Base-by-base conservation (phyloP, 2,113 vertebrate genomes). In the Passer montanus region DNA sequence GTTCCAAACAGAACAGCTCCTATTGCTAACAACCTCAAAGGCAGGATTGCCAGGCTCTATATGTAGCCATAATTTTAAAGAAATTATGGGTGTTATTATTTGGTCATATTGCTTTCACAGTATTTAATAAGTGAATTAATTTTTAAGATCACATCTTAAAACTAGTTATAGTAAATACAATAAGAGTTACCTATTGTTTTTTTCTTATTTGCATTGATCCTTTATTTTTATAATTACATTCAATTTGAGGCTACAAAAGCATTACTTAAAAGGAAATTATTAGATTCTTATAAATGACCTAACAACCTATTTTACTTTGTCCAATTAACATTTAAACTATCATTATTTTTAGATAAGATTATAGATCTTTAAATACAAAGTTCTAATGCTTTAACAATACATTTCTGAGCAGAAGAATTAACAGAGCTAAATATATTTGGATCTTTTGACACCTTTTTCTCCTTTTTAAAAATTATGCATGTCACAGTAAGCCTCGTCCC, bases 311-410 rank as follows among this genome's bases (percentile, higher is more conserved):
- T 91, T 91, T 63, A 86, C 67, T 39, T 88, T 90, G 68, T 69
- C 55, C 46, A 85, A 78, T 90, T 93, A 90, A 90, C 37, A 78
- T 86, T 90, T 84, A 92, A 92, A 95, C 63, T 72, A 94, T 91
- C 79, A 68, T 90, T 94, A 93, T 79, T 93, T 94, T 96, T 68
- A 97, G 93, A 79, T 80, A 95, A 90, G 72, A 96, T 85, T 94
- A 94, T 10, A 93, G 72, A 95, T 67, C 87, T 92, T 94, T 92
- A 91, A 96, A 97, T 75, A 77, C 56, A 77, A 92, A 94, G 83
- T 81, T 97, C 97, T 97, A 97, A 81, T 20, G 50, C 28, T 87
- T 86, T 55, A 91, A 70, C 55, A 83, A 85, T 35, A 78, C 43
- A 62, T 76, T 92, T 88, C 60, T 84, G 53, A 95, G 49, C 35